Evolutionary conservation across 2,888 invertebrate genomes (phyloP).

Genomic region (Loripinus fragilis): DNA sequence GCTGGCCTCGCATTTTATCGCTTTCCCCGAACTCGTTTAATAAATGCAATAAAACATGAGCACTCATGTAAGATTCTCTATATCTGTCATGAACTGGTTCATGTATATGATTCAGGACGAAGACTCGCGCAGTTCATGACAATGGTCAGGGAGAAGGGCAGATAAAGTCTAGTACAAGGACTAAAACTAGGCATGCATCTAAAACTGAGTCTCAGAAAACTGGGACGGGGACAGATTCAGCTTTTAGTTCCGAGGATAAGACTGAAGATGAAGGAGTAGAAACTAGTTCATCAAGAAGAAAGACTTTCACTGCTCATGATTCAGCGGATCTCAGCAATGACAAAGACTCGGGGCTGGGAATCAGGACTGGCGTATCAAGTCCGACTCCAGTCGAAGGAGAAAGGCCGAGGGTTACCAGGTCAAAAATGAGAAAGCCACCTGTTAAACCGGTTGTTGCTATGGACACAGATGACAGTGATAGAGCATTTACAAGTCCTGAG

Average conservation of each 20-base stretch:
- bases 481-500: conserved; percentile 41
- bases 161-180: conserved; percentile 28
- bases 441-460: neutral
- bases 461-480: conserved; percentile 26
- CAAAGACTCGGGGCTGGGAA: conserved; percentile 4
- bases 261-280: conserved; percentile 20
- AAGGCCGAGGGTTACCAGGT: conserved; percentile 34
- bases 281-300: conserved; percentile 28
- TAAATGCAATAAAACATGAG: no score
- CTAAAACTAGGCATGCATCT: conserved; percentile 40
- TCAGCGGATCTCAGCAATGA: neutral
- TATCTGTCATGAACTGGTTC: no score
- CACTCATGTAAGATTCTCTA: no score
- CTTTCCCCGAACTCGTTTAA: no score
- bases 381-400: neutral
- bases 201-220: conserved; percentile 8
- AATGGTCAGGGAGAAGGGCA: neutral
- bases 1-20: no score
- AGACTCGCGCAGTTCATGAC: neutral
- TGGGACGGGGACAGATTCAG: conserved; percentile 21
- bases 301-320: conserved; percentile 17
- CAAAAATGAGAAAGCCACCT: conserved; percentile 51
- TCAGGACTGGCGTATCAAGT: neutral
- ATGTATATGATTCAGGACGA: conserved; percentile 12
- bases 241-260: conserved; percentile 27